Evolutionary conservation across 1,140 invertebrate genomes (phyloP).

Genomic region (Octopus bimaculoides): DNA sequence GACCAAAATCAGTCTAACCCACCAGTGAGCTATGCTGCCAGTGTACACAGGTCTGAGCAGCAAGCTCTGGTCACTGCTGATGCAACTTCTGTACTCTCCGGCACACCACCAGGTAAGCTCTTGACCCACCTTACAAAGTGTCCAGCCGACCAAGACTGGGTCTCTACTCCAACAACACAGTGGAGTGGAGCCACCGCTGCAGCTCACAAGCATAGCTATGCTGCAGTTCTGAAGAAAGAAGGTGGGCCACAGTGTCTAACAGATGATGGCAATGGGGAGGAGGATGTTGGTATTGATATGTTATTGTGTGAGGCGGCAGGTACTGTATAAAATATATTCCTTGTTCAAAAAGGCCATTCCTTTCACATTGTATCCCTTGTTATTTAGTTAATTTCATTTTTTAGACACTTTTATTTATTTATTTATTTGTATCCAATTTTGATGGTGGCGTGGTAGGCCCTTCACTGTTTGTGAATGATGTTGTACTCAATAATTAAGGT

Average conservation of each 20-base stretch:
- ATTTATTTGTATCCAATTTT: too few species aligned
- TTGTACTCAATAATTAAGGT: too few species aligned
- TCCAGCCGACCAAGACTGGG: conserved; percentile 1
- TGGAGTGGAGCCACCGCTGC: not conserved
- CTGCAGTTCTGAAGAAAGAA: not conserved
- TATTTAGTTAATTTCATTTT: too few species aligned
- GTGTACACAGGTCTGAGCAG: conserved; percentile 4
- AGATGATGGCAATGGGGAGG: not conserved
- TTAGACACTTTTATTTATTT: too few species aligned
- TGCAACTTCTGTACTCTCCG: conserved; percentile 2
- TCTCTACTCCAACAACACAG: not conserved
- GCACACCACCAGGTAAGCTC: conserved; percentile 4
- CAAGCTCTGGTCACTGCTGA: not conserved
- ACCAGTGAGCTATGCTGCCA: not conserved
- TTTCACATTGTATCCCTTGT: too few species aligned
- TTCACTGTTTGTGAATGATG: too few species aligned
- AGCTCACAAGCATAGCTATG: not conserved
- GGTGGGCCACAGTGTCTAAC: conserved; percentile 3
- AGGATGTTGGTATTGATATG: conserved; percentile 1
- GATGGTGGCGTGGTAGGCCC: too few species aligned
- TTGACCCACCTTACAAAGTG: not conserved
- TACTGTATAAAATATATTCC: not conserved
- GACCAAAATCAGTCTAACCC: not conserved
- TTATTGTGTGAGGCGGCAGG: conserved; percentile 2
- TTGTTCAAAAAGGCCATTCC: not conserved